phyloP scores from a whole-genome alignment of 1,140 invertebrate species.

The Thaumetopoea pityocampa region DNA sequence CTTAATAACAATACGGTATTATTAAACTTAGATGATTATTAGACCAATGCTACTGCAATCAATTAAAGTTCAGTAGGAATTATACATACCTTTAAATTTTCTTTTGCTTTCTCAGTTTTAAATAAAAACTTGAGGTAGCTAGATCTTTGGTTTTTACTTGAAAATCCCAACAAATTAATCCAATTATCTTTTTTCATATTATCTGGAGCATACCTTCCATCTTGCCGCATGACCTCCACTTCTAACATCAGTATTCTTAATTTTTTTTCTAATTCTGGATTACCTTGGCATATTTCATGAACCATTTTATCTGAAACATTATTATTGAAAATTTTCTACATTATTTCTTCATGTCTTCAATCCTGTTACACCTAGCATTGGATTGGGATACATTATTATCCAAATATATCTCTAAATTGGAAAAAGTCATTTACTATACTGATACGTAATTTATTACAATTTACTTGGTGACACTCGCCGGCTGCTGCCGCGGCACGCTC shows the following conservation, averaged over 20 bases:
- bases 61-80: neutral
- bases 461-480: too few relatives aligned
- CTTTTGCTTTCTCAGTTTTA: slow-evolving; percentile 77
- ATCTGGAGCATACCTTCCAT: slow-evolving; percentile 75
- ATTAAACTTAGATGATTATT: neutral
- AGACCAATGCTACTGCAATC: neutral
- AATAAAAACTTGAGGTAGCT: slow-evolving; percentile 80
- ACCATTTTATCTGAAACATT: slow-evolving; percentile 48
- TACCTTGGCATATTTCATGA: slow-evolving; percentile 41
- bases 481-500: too few relatives aligned
- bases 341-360: too few relatives aligned
- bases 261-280: slow-evolving; percentile 60
- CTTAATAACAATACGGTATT: slow-evolving; percentile 23
- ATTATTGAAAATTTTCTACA: too few relatives aligned
- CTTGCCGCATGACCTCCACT: slow-evolving; percentile 77
- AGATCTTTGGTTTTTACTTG: slow-evolving; percentile 68
- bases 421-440: too few relatives aligned
- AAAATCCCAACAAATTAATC: slow-evolving; percentile 76
- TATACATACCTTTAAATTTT: slow-evolving; percentile 46
- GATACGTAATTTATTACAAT: too few relatives aligned
- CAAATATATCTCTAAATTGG: too few relatives aligned
- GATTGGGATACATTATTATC: too few relatives aligned
- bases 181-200: slow-evolving; percentile 73
- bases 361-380: too few relatives aligned
- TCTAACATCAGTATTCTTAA: slow-evolving; percentile 75